phyloP scores from a whole-genome alignment of 2,888 invertebrate species.

The Cordilura impudica region DNA sequence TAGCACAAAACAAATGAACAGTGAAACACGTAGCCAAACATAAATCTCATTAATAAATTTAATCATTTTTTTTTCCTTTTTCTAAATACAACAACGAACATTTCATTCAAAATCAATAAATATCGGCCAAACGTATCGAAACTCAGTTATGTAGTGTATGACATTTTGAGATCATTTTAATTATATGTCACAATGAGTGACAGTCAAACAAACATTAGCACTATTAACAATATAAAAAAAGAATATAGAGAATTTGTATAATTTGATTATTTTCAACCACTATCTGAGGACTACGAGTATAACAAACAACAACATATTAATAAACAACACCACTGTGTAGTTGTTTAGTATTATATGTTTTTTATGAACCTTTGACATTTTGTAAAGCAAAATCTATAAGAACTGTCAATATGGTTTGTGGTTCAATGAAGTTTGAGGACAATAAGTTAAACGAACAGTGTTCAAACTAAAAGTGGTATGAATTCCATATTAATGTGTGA shows the following conservation, averaged over 20 bases:
- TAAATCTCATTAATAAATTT: not conserved
- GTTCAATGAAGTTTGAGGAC: not conserved
- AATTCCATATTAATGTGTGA: not conserved
- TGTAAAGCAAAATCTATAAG: not conserved
- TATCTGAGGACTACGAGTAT: too few relatives aligned
- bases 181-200: constrained; percentile 53
- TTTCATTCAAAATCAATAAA: not conserved
- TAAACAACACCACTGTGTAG: not conserved
- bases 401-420: not conserved
- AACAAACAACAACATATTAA: not conserved
- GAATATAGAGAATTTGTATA: not conserved
- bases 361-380: not conserved
- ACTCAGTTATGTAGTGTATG: not conserved
- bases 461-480: not conserved
- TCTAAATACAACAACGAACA: not conserved
- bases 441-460: not conserved
- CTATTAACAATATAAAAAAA: not conserved
- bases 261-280: not conserved
- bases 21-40: not conserved
- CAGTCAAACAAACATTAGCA: constrained; percentile 33
- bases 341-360: not conserved
- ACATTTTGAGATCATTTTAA: constrained; percentile 34
- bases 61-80: not conserved
- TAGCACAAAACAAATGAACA: not conserved
- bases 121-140: not conserved